Base-by-base conservation (phyloP, 1,140 invertebrate species). In the Hypothenemus hampei region DNA sequence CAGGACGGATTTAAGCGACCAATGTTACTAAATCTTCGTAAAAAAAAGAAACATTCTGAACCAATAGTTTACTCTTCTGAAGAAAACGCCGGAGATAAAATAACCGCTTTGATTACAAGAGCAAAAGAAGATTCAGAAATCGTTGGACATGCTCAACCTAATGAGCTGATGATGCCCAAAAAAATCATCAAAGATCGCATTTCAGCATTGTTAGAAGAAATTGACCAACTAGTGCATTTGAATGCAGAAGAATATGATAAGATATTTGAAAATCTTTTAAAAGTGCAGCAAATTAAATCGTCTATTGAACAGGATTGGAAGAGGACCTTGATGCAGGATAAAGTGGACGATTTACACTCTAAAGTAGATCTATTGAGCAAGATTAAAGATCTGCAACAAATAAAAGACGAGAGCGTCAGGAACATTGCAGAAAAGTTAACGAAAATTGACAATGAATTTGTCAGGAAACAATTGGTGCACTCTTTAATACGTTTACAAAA, bases 1-100 rank as follows among this genome's bases (percentile, higher is more conserved):
- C 53, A 65, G 13, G 57, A 64, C 20, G 65, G 63, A 1, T 55
- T 46, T 11, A 66, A 66, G 21, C 41, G 63, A 21, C 65, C 65
- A 16, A 21, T 66, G 16, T 46, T 59, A n/a, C 41, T 50, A 15
- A 36, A 39, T 10, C 19, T 18, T 26, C 18, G 19, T 10, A 51
- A 51, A 8, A 7, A 7, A 8, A 37, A 43, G 23, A 21, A 33
- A 21, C 15, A 16, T 3, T 21, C 19, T 6, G 21, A 11, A n/a
- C 50, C 22, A 19, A 37, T 3, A 41, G 36, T 10, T 20, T 26
- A 49, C 1, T 16, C 11, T 4, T 43, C 50, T 33, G 39, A 45
- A 5, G 58, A 62, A 39, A 57, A 65, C 41, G 57, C 39, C 8
- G 19, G 46, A 13, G 33, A 35, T n/a, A 58, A 51, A 55, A 62